Base-by-base conservation (phyloP, 2,797 vertebrate genomes). In the Pipistrellus pygmaeus region DNA sequence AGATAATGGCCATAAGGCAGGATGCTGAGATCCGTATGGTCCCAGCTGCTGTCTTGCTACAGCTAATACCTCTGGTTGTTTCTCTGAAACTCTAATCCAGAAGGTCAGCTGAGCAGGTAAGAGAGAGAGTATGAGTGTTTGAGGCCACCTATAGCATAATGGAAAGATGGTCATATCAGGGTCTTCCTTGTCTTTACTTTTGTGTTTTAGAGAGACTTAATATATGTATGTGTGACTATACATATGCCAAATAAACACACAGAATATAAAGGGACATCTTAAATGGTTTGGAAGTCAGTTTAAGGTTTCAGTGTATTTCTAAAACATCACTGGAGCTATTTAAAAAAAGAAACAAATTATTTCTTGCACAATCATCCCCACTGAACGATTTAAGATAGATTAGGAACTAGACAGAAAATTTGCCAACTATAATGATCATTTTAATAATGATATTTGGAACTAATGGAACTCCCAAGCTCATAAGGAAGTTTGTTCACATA, bases 61-160 rank as follows among this genome's bases (percentile, higher is more conserved):
- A 78, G 85, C 90, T 78, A 51, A 89, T 83, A 92, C 94, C 80
- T 92, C 96, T 97, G 94, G 73, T 88, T 94, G 85, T 82, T 93
- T 90, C 94, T 94, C 62, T 86, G 86, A 83, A 90, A 91, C 88
- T 90, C 87, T 86, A 86, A 96, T 91, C 90, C 92, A 93, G 90
- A 97, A 97, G 94, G 96, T 97, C 97, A 94, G 57, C 77, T 41
- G 94, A 90, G 90, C 91, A 97, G 97, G 96, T 97, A 96, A 95
- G 77, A 53, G 41, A 88, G n/a, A 83, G 25, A 64, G 60, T 2
- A 4, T n/a, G 57, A 73, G 11, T 73, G 25, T 87, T 13, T 62
- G 82, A 95, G 78, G 60, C 66, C 84, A 95, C 82, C 41, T 84
- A 10, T 6, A 55, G n/a, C 46, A 60, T 11, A 77, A 89, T 88